Percentiles rank a stretch among this genome's conserved stretches.
Evolutionary conservation across 2,113 vertebrate genomes (phyloP).

Genomic region (Eidolon helvum): DNA sequence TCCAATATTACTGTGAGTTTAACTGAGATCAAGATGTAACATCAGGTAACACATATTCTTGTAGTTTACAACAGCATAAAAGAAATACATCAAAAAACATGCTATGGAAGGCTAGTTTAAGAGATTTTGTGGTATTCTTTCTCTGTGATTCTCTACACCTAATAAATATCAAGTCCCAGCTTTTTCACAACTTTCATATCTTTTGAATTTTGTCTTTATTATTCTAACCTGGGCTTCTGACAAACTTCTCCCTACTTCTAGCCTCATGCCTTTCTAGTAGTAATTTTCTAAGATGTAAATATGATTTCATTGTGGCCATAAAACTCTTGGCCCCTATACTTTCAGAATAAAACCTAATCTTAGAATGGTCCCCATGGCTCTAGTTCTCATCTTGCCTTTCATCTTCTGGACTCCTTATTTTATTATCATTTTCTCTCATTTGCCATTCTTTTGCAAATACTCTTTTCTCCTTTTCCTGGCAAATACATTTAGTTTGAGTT

Average conservation of each 20-base stretch:
- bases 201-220: neutral
- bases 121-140: neutral
- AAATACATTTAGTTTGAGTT: neutral
- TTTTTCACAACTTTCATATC: neutral
- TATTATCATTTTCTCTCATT: neutral
- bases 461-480: neutral
- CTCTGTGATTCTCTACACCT: neutral
- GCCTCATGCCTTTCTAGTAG: neutral
- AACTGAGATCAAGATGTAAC: neutral
- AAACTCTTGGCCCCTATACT: neutral
- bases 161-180: neutral
- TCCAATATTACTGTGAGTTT: neutral
- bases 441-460: neutral
- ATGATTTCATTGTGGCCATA: neutral
- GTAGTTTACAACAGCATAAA: neutral
- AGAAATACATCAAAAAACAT: neutral
- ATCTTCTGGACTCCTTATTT: neutral
- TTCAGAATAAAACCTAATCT: neutral
- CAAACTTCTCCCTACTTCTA: neutral
- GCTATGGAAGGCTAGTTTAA: neutral
- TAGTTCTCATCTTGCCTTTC: neutral
- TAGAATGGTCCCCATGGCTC: neutral
- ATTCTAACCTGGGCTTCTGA: neutral
- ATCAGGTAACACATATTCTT: neutral
- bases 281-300: neutral